Evolutionary conservation across 1,140 invertebrate species (phyloP).

Genomic region (Cepaea nemoralis): DNA sequence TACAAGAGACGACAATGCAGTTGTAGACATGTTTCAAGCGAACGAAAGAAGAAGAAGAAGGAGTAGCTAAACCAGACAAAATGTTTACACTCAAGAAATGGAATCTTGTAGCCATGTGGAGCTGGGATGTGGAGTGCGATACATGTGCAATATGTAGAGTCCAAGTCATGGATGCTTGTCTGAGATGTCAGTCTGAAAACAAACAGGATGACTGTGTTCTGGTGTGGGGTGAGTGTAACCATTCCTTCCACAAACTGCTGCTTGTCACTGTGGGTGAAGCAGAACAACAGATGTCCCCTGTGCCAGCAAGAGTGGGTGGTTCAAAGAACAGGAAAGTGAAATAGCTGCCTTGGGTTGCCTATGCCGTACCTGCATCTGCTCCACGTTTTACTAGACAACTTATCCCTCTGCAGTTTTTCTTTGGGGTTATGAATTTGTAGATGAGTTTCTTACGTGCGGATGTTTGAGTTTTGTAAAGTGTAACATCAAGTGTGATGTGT

Average conservation of each 20-base stretch:
- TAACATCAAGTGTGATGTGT: too few relatives aligned
- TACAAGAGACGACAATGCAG: too few relatives aligned
- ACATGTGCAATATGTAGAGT: slow-evolving; percentile 31
- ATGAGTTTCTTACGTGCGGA: too few relatives aligned
- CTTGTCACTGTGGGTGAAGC: slow-evolving; percentile 95
- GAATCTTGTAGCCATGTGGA: slow-evolving; percentile 33
- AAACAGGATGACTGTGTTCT: slow-evolving; percentile 81
- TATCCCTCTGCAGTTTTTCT: too few relatives aligned
- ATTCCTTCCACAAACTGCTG: slow-evolving; percentile 98
- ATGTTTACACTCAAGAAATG: slow-evolving; percentile 28
- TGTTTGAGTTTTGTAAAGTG: too few relatives aligned
- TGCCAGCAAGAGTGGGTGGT: slow-evolving; percentile 99
- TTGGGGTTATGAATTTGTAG: too few relatives aligned
- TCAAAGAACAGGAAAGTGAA: slow-evolving; percentile 94
- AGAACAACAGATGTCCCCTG: slow-evolving; percentile 94
- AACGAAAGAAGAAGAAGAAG: slow-evolving; percentile 7
- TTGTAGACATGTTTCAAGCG: too few relatives aligned
- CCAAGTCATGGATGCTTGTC: slow-evolving; percentile 44
- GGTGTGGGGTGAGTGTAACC: slow-evolving; percentile 78
- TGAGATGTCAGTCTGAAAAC: slow-evolving; percentile 80
- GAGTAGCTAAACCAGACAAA: slow-evolving; percentile 8
- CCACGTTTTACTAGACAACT: too few relatives aligned
- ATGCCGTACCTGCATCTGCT: too few relatives aligned
- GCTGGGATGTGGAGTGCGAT: slow-evolving; percentile 30
- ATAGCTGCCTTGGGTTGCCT: too few relatives aligned